Conservation (phyloP, 2,888 invertebrate species). For the Catocala fraxini region DNA sequence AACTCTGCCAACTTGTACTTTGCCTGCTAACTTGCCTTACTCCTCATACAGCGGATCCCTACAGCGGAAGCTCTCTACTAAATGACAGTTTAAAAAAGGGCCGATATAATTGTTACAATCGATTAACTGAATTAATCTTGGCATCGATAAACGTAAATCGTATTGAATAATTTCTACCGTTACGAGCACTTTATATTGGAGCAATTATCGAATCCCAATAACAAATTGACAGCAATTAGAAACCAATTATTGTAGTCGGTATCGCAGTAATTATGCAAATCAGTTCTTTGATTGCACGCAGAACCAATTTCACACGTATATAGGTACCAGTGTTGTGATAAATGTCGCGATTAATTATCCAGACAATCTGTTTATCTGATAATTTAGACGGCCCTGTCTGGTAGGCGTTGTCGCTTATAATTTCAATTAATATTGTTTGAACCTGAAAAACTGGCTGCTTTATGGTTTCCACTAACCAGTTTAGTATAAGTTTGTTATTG, state of each 20-base stretch:
- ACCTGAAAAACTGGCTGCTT: conserved; percentile 23
- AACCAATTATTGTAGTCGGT: conserved; percentile 66
- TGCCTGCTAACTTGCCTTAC: too few species aligned
- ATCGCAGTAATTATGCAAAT: conserved; percentile 73
- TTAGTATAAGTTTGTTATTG: conserved; percentile 9
- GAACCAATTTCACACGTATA: conserved; percentile 62
- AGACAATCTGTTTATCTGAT: conserved; percentile 47
- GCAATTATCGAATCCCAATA: conserved; percentile 50
- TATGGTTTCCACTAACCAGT: conserved; percentile 23
- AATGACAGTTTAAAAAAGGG: too few species aligned
- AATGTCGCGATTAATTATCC: conserved; percentile 62
- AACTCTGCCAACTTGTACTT: too few species aligned
- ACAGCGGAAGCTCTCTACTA: too few species aligned
- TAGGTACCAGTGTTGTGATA: conserved; percentile 47
- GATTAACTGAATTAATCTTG: conserved; percentile 1
- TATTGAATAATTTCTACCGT: conserved; percentile 19
- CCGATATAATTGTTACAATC: too few species aligned
- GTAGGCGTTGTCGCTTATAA: conserved; percentile 40
- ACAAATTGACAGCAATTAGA: conserved; percentile 77
- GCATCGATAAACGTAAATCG: conserved; percentile 4
- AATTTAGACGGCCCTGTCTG: conserved; percentile 30
- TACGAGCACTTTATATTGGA: conserved; percentile 35
- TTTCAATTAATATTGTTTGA: conserved; percentile 39
- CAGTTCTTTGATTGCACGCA: conserved; percentile 68
- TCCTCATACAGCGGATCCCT: too few species aligned